Percentiles rank a stretch among this genome's conserved stretches.
phyloP scores from a whole-genome alignment of 2,888 invertebrate genomes.

The Schizaphis graminum region DNA sequence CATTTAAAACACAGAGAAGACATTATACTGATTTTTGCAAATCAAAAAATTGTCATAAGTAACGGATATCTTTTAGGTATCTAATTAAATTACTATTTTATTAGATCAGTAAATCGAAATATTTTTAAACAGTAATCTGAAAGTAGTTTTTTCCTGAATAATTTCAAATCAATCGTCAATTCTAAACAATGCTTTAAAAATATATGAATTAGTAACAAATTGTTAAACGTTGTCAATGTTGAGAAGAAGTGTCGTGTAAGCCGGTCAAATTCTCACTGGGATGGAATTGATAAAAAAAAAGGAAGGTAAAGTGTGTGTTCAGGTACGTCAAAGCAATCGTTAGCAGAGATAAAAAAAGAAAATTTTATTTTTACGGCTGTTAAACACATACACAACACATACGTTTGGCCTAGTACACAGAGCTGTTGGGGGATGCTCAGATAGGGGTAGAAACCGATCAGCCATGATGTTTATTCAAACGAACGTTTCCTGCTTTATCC shows the following conservation, averaged over 20 bases:
- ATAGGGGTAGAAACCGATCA: slow-evolving; percentile 44
- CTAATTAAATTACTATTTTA: neutral
- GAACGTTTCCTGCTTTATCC: slow-evolving; percentile 46
- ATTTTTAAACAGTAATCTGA: neutral
- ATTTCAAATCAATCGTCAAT: neutral
- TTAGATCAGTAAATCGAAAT: neutral
- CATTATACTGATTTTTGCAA: neutral
- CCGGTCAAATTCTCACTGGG: neutral
- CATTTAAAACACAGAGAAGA: neutral
- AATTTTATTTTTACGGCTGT: slow-evolving; percentile 57
- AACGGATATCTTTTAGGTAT: neutral
- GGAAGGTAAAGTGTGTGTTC: neutral
- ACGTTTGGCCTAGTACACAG: neutral
- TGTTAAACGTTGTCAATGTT: neutral
- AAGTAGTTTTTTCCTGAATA: neutral
- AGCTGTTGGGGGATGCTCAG: neutral
- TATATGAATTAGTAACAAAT: neutral
- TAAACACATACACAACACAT: slow-evolving; percentile 41
- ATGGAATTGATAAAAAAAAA: slow-evolving; percentile 18
- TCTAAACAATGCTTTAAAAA: neutral
- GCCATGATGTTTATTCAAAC: slow-evolving; percentile 66
- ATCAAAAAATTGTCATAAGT: neutral
- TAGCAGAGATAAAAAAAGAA: neutral
- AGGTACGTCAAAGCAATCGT: slow-evolving; percentile 32
- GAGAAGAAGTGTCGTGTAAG: neutral